Conservation (phyloP, 1,140 invertebrate species). For the Pararge aegeria region DNA sequence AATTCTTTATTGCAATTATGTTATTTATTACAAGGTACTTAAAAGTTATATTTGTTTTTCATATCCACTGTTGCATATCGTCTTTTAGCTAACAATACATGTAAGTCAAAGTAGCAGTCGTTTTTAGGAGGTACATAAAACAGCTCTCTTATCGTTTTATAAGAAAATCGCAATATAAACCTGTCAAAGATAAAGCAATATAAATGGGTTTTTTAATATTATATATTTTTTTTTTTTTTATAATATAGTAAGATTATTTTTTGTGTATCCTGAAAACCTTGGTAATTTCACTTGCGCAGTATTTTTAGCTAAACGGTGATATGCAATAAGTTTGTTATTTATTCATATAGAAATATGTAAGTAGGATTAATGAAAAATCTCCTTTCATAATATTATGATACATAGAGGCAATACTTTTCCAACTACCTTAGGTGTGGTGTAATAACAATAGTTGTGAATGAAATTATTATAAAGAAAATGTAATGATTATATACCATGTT, state of each 20-base stretch:
- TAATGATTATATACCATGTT: not conserved
- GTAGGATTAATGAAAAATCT: constrained; percentile 62
- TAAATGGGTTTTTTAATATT: too few species aligned
- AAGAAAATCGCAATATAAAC: too few species aligned
- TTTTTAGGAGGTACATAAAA: too few species aligned
- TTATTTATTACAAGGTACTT: constrained; percentile 69
- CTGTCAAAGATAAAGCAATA: too few species aligned
- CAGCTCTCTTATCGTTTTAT: too few species aligned
- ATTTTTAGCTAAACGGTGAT: too few species aligned
- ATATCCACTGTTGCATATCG: constrained; percentile 45
- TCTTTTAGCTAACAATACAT: too few species aligned
- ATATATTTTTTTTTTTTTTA: too few species aligned
- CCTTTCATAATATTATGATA: constrained; percentile 57
- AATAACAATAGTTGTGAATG: constrained; percentile 65
- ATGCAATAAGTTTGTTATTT: constrained; percentile 48
- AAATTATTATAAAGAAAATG: constrained; percentile 64
- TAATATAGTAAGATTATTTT: too few species aligned
- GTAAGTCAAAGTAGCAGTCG: too few species aligned
- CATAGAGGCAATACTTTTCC: constrained; percentile 76
- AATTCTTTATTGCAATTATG: constrained; percentile 25
- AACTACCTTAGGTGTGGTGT: constrained; percentile 71
- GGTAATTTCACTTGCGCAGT: too few species aligned
- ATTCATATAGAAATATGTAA: constrained; percentile 64
- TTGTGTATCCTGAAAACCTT: too few species aligned
- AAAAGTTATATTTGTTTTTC: constrained; percentile 48